Percentiles rank a stretch among this genome's conserved stretches.
phyloP scores from a whole-genome alignment of 2,888 invertebrate species.

The Erpobdella octoculata region DNA sequence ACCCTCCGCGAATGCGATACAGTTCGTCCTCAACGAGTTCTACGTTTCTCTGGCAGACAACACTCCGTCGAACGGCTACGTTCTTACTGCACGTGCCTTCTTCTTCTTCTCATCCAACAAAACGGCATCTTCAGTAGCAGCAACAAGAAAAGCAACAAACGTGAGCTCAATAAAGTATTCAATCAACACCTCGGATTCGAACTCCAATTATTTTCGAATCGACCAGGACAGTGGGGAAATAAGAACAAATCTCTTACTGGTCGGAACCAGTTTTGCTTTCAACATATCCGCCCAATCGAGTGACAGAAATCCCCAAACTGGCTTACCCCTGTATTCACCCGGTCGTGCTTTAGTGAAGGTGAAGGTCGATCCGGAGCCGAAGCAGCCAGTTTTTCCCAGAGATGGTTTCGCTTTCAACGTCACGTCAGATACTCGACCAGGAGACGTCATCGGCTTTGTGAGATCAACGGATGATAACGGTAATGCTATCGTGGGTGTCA shows the following conservation, averaged over 20 bases:
- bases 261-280: slow-evolving; percentile 74
- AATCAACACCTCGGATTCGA: slow-evolving; percentile 37
- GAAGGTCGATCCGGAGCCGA: slow-evolving; percentile 9
- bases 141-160: too few species aligned
- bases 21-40: slow-evolving; percentile 79
- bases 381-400: slow-evolving; percentile 9
- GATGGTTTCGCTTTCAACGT: neutral
- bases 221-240: slow-evolving; percentile 55
- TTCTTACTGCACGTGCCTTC: slow-evolving; percentile 80
- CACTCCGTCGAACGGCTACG: slow-evolving; percentile 72
- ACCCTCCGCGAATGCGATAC: slow-evolving; percentile 76
- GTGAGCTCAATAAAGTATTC: too few species aligned
- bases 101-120: slow-evolving; percentile 57
- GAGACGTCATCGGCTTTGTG: slow-evolving; percentile 8
- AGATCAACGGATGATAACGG: neutral
- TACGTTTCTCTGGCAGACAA: slow-evolving; percentile 83
- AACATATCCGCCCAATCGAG: slow-evolving; percentile 71
- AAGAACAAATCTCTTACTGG: slow-evolving; percentile 58
- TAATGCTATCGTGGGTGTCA: slow-evolving; percentile 67
- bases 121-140: neutral
- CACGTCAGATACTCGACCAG: neutral
- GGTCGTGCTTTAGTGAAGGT: slow-evolving; percentile 10
- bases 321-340: neutral
- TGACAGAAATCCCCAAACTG: neutral
- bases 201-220: slow-evolving; percentile 67